phyloP scores from a whole-genome alignment of 2,797 vertebrate species.

The Bucorvus abyssinicus region DNA sequence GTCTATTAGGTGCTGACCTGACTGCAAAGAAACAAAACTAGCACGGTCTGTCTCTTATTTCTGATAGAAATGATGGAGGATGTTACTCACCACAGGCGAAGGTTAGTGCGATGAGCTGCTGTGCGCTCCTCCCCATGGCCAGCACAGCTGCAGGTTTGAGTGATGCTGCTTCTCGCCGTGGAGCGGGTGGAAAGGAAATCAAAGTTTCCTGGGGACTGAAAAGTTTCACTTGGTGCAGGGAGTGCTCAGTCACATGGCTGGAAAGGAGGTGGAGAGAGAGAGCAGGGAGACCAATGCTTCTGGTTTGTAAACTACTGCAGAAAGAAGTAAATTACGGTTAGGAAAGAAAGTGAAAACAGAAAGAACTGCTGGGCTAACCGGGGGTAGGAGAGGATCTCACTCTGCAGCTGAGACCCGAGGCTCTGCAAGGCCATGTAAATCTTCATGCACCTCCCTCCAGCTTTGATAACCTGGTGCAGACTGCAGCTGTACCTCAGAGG shows the following conservation, averaged over 20 bases:
- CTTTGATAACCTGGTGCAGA: neutral
- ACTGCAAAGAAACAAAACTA: neutral
- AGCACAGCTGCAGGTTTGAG: neutral
- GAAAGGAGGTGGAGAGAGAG: neutral
- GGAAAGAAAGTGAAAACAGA: conserved; percentile 12
- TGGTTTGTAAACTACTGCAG: neutral
- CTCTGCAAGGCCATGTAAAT: neutral
- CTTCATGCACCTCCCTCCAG: neutral
- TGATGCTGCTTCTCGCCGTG: neutral
- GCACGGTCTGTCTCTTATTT: neutral
- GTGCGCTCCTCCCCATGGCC: conserved; percentile 5
- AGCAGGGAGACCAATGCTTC: neutral
- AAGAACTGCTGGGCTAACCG: neutral
- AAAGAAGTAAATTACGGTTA: neutral
- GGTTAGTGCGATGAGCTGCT: neutral
- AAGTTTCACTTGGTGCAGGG: neutral
- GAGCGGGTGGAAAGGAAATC: neutral
- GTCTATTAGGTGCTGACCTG: neutral
- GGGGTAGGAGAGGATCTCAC: neutral
- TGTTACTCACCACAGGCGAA: conserved; percentile 47
- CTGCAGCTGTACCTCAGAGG: neutral
- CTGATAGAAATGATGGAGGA: neutral
- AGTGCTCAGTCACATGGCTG: conserved; percentile 16
- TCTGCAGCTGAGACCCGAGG: neutral
- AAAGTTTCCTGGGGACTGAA: neutral